Evolutionary conservation across 2,888 invertebrate genomes (phyloP).

Genomic region (Cantharis lateralis): DNA sequence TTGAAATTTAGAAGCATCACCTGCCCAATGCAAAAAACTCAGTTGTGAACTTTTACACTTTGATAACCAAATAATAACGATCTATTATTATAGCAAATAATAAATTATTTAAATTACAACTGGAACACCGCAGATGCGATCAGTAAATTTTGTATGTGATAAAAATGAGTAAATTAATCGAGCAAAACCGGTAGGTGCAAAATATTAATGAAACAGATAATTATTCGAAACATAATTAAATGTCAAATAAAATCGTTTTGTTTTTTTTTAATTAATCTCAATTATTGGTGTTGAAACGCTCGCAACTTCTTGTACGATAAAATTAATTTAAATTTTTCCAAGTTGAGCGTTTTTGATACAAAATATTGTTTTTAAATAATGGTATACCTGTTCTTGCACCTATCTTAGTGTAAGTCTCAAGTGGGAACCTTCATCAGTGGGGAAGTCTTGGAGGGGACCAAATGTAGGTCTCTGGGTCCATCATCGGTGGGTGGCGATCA

Average conservation of each 20-base stretch:
- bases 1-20: neutral
- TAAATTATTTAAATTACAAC: neutral
- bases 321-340: neutral
- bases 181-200: neutral
- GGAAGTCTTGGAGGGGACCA: constrained; percentile 42
- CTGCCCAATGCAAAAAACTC: neutral
- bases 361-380: constrained; percentile 6
- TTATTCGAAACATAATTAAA: neutral
- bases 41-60: neutral
- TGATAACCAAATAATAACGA: neutral
- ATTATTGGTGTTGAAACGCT: neutral
- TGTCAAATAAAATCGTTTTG: neutral
- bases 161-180: neutral
- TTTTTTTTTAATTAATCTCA: neutral
- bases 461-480: constrained; percentile 55
- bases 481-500: constrained; percentile 53
- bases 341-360: neutral
- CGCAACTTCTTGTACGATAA: neutral
- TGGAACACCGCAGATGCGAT: neutral
- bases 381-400: constrained; percentile 26
- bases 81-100: neutral
- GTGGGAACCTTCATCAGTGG: constrained; percentile 41
- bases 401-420: constrained; percentile 29
- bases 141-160: neutral
- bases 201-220: neutral